Base-by-base conservation (phyloP, 2,113 vertebrate species). In the Eulacestoma nigropectus region DNA sequence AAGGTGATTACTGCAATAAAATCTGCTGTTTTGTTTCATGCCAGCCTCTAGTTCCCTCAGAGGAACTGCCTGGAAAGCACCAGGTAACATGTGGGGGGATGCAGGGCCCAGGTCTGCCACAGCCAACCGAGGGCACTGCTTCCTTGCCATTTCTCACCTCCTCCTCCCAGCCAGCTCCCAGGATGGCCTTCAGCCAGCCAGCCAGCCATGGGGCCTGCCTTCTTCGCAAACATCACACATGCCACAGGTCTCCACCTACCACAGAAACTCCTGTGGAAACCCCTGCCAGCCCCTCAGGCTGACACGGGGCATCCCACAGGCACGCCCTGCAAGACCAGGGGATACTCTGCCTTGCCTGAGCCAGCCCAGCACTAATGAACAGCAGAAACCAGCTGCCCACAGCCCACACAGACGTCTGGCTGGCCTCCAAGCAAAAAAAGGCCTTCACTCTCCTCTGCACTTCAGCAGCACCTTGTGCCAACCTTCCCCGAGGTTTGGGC, bases 61-160 rank as follows among this genome's bases (percentile, higher is more conserved):
- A 83, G 53, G n/a, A 69, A 11, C 37, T 22, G 47, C 29, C 69
- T 49, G 52, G 44, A 19, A 50, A 50, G 33, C 14, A 37, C 17
- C 49, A 20, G 44, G 32, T 32, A 9, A 25, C 1, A 29, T 0
- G 0, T 27, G 2, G 5, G 46, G 35, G 15, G 10, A n/a, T 11
- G 15, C 55, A 42, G 23, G 15, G 22, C 42, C 2, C 1, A 6
- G 13, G 9, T 50, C 42, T 63, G 64, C 30, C 57, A 9, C 2
- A 3, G 62, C 46, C 59, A 23, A 1, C 18, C 2, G 0, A 42
- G 35, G 33, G 7, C 64, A 33, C 37, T 4, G 16, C 75, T 29
- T 14, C 46, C n/a, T 11, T 42, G 46, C 59, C 33, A 33, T 10
- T 32, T 22, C 53, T 14, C 37, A 10, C 55, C 72, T 64, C 26